Conservation (phyloP, 2,888 invertebrate genomes). For the Amphiduros pacificus region DNA sequence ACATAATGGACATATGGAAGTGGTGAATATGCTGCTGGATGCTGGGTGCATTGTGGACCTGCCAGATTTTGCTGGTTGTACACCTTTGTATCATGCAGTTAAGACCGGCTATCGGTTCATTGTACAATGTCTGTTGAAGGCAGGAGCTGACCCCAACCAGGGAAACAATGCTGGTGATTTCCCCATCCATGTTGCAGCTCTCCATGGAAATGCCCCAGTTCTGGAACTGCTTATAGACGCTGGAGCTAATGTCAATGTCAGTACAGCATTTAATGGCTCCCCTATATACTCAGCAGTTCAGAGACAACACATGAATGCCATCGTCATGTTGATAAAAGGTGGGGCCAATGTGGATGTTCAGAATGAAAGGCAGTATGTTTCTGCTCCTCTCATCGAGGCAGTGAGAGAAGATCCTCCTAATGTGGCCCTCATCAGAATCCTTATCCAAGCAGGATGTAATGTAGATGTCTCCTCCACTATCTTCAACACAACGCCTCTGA, state of each 20-base stretch:
- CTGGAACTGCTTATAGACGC: slow-evolving; percentile 5
- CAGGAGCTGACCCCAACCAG: slow-evolving; percentile 6
- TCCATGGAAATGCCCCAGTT: slow-evolving; percentile 5
- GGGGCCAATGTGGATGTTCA: slow-evolving; percentile 8
- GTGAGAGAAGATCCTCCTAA: not conserved
- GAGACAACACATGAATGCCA: slow-evolving; percentile 2
- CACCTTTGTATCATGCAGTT: slow-evolving; percentile 7
- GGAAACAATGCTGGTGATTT: slow-evolving; percentile 1
- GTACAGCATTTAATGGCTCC: not conserved
- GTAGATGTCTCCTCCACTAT: not conserved
- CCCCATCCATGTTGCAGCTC: slow-evolving; percentile 10
- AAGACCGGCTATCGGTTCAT: not conserved
- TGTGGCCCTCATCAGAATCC: not conserved
- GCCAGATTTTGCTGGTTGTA: slow-evolving; percentile 6
- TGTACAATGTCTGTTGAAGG: not conserved
- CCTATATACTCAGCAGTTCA: not conserved
- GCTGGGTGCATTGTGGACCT: slow-evolving; percentile 6
- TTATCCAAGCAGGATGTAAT: slow-evolving; percentile 10
- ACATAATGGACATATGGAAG: slow-evolving; percentile 1
- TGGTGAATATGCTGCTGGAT: not conserved
- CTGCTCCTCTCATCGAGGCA: slow-evolving; percentile 3
- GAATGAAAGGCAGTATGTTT: not conserved
- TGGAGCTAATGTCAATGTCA: slow-evolving; percentile 8
- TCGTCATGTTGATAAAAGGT: not conserved
- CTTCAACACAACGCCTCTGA: not conserved